A percentile compares a stretch with the other conserved stretches of the same genome.
phyloP scores from a whole-genome alignment of 2,888 invertebrate species.

The Portevinia maculata region DNA sequence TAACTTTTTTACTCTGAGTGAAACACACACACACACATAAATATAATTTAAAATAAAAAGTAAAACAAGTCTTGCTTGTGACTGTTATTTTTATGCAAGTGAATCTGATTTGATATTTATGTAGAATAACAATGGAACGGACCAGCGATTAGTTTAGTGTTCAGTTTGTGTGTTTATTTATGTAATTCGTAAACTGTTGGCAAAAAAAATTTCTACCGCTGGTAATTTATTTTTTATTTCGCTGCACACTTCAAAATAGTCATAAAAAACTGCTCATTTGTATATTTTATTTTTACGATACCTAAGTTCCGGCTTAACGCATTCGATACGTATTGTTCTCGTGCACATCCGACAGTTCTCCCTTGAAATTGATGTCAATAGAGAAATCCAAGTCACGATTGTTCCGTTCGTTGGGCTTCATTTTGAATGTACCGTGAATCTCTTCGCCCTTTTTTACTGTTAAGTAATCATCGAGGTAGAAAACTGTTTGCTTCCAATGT shows the following conservation, averaged over 20 bases:
- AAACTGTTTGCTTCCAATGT: constrained; percentile 98
- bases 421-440: constrained; percentile 94
- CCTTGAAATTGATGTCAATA: constrained; percentile 95
- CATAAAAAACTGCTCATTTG: constrained; percentile 23
- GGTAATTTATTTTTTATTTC: constrained; percentile 32
- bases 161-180: background rate
- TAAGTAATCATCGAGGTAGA: constrained; percentile 98
- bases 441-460: constrained; percentile 98
- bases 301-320: constrained; percentile 86
- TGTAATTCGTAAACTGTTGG: constrained; percentile 34
- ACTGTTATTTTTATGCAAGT: constrained; percentile 41
- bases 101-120: constrained; percentile 23
- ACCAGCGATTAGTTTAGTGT: constrained; percentile 30
- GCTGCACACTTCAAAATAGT: constrained; percentile 37
- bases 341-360: constrained; percentile 92
- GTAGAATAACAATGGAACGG: constrained; percentile 28
- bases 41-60: constrained; percentile 17
- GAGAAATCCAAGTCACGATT: constrained; percentile 98
- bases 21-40: constrained; percentile 40
- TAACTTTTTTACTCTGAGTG: constrained; percentile 18
- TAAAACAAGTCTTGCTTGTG: constrained; percentile 44
- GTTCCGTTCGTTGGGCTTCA: constrained; percentile 98
- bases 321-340: constrained; percentile 95
- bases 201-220: constrained; percentile 23
- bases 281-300: background rate